Evolutionary conservation across 2,113 vertebrate genomes (phyloP).

Genomic region (Perca fluviatilis): DNA sequence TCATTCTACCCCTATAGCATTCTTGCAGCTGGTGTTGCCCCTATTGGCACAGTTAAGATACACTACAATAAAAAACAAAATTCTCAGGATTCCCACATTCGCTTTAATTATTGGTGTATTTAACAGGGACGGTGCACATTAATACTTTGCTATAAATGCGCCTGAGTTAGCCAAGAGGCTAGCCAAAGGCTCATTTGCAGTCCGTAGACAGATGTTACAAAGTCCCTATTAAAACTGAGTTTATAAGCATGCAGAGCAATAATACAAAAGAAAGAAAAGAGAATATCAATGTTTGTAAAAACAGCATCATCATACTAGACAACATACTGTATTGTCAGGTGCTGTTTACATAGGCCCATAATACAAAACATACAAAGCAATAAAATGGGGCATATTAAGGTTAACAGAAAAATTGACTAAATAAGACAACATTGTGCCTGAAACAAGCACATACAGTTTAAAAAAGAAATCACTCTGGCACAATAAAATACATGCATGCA

Average conservation of each 20-base stretch:
- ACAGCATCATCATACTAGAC: background rate
- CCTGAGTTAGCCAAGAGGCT: background rate
- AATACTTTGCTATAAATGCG: background rate
- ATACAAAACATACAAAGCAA: background rate
- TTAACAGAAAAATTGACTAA: background rate
- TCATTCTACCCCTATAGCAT: background rate
- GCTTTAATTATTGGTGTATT: background rate
- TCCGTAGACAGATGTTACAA: background rate
- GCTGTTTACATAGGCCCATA: background rate
- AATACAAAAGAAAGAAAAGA: background rate
- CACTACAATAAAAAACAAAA: background rate
- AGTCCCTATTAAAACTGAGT: background rate
- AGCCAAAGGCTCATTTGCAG: background rate
- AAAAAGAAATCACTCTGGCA: background rate
- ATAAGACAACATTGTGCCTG: background rate
- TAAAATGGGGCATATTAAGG: background rate
- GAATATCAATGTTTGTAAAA: background rate
- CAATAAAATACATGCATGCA: too few species aligned
- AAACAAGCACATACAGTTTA: background rate
- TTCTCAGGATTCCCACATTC: background rate
- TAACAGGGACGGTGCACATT: background rate
- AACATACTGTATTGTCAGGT: background rate
- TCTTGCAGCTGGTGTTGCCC: slow-evolving; percentile 8
- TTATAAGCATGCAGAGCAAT: background rate
- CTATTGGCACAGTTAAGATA: background rate